A percentile compares a stretch with the other conserved stretches of the same genome.
phyloP scores from a whole-genome alignment of 2,113 vertebrate genomes.

The Pantherophis guttatus region DNA sequence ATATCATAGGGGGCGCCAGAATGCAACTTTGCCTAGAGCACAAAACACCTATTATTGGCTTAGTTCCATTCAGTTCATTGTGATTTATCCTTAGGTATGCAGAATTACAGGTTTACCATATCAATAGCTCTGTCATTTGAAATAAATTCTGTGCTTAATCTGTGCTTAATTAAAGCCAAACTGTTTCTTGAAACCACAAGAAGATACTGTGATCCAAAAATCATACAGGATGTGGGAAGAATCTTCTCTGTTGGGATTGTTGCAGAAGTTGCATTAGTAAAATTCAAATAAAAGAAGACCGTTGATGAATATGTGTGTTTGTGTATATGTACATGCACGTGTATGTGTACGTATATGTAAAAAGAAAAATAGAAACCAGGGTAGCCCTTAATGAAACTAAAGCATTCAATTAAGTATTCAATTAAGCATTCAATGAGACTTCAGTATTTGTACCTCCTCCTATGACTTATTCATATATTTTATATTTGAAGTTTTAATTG shows the following conservation, averaged over 20 bases:
- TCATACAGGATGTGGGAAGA: not conserved
- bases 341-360: too few species aligned
- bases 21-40: not conserved
- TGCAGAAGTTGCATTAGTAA: not conserved
- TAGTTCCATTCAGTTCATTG: not conserved
- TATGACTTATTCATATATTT: not conserved
- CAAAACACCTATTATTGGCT: not conserved
- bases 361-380: too few species aligned
- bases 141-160: not conserved
- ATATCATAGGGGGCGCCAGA: not conserved
- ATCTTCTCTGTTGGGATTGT: not conserved
- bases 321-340: too few species aligned
- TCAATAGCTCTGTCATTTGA: not conserved
- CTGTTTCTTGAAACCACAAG: not conserved
- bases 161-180: not conserved
- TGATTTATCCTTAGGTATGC: not conserved
- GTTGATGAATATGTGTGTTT: not conserved
- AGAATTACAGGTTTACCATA: not conserved
- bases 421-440: not conserved
- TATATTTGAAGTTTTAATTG: not conserved
- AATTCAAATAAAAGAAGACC: not conserved
- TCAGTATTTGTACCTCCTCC: not conserved
- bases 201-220: not conserved
- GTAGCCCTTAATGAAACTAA: not conserved
- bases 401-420: not conserved